A percentile compares a stretch with the other conserved stretches of the same genome.
phyloP scores from a whole-genome alignment of 2,113 vertebrate species.

The Myxocyprinus asiaticus region DNA sequence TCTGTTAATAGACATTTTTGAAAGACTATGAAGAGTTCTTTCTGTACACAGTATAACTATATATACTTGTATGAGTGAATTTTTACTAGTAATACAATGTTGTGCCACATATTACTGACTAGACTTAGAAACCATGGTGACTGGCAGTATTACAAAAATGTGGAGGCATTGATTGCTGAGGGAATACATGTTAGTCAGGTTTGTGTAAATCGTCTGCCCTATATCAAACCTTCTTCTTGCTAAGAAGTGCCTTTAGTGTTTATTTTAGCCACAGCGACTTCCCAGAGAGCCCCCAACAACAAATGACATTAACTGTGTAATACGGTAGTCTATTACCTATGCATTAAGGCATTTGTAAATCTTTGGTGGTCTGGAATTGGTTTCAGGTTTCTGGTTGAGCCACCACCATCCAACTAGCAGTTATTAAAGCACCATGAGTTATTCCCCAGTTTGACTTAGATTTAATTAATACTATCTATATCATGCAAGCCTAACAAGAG shows the following conservation, averaged over 20 bases:
- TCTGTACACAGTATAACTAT: no score
- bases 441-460: slow-evolving; percentile 19
- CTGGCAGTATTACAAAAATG: no score
- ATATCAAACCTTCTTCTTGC: not conserved
- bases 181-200: not conserved
- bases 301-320: slow-evolving; percentile 3
- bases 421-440: slow-evolving; percentile 14
- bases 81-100: no score
- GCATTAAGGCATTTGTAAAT: no score
- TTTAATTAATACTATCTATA: not conserved
- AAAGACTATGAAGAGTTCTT: no score
- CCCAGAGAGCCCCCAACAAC: not conserved
- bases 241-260: no score
- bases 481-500: not conserved
- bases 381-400: slow-evolving; percentile 28
- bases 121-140: no score
- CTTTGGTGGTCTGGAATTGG: slow-evolving; percentile 16
- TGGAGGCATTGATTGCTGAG: no score
- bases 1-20: no score
- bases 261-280: not conserved
- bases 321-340: not conserved
- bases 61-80: no score
- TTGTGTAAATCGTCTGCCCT: not conserved
- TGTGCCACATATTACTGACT: no score
- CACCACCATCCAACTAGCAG: no score